A percentile compares a stretch with the other conserved stretches of the same genome.
Conservation (phyloP, 2,888 invertebrate genomes). For the Hermaeophaga mercurialis region DNA sequence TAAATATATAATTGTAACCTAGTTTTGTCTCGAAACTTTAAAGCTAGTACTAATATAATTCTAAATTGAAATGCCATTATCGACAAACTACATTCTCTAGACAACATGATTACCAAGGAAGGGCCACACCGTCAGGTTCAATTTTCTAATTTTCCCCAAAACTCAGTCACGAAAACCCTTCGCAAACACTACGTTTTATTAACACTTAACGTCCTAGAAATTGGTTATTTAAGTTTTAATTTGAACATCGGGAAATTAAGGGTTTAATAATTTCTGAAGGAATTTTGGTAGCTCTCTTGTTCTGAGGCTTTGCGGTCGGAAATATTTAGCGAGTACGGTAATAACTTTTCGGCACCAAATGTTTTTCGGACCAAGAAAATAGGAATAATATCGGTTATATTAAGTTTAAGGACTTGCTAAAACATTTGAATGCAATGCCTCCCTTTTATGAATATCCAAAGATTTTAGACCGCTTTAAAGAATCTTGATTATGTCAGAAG, state of each 20-base stretch:
- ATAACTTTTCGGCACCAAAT: conserved; percentile 12
- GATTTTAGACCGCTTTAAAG: no score
- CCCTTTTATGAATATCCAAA: no score
- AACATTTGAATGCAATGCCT: conserved; percentile 11
- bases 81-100: conserved; percentile 9
- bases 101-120: conserved; percentile 18
- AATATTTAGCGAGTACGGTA: not conserved
- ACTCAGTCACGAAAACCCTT: conserved; percentile 35
- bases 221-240: conserved; percentile 28
- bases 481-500: no score
- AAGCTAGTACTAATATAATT: no score
- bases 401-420: conserved; percentile 16
- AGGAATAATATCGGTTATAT: conserved; percentile 12
- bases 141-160: conserved; percentile 33
- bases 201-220: conserved; percentile 33
- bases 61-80: conserved; percentile 1
- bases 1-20: no score
- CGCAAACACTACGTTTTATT: conserved; percentile 35
- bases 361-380: conserved; percentile 8
- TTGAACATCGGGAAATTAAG: conserved; percentile 26
- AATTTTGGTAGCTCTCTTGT: conserved; percentile 21
- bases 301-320: conserved; percentile 12
- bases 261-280: conserved; percentile 28
- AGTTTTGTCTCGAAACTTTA: no score
- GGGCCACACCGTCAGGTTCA: conserved; percentile 16